These are phyloP conservation scores for Spondyliosoma cantharus DNA, from an alignment of 2,797 vertebrate genomes.

Conservation along the genomic window DNA sequence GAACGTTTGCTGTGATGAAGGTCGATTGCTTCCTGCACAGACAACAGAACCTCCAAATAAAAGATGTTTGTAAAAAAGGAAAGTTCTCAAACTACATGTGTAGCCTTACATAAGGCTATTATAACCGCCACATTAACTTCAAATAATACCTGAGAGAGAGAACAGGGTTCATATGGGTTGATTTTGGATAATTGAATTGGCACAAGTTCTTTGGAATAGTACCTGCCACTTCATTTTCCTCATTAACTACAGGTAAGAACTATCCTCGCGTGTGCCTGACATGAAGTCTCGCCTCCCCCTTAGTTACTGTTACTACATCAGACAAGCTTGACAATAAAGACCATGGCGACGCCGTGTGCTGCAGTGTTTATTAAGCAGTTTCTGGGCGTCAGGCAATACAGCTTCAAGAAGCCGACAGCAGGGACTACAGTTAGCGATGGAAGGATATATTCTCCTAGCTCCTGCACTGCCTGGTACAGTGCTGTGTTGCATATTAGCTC, in stretches of 20 bases:
- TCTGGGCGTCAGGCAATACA: too few species aligned
- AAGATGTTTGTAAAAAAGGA: too few species aligned
- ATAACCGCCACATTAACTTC: not conserved
- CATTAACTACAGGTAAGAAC: not conserved
- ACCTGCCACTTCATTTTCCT: not conserved
- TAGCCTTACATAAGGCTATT: not conserved
- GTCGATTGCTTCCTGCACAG: not conserved
- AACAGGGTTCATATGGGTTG: not conserved
- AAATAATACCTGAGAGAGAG: not conserved
- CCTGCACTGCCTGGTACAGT: too few species aligned
- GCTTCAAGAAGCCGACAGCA: too few species aligned
- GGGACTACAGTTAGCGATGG: too few species aligned
- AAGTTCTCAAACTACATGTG: too few species aligned
- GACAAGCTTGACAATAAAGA: too few species aligned
- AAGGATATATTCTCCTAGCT: too few species aligned
- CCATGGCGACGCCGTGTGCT: too few species aligned
- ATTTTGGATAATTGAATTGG: not conserved
- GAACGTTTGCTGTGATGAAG: not conserved
- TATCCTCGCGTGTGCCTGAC: not conserved
- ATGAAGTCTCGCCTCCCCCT: not conserved
- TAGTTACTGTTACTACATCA: too few species aligned
- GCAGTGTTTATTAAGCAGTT: too few species aligned
- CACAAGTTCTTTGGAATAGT: not conserved
- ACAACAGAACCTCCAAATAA: not conserved
- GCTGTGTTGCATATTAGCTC: too few species aligned